A percentile compares a stretch with the other conserved stretches of the same genome.
Conservation (phyloP, 2,888 invertebrate species). For the Eupithecia centaureata region DNA sequence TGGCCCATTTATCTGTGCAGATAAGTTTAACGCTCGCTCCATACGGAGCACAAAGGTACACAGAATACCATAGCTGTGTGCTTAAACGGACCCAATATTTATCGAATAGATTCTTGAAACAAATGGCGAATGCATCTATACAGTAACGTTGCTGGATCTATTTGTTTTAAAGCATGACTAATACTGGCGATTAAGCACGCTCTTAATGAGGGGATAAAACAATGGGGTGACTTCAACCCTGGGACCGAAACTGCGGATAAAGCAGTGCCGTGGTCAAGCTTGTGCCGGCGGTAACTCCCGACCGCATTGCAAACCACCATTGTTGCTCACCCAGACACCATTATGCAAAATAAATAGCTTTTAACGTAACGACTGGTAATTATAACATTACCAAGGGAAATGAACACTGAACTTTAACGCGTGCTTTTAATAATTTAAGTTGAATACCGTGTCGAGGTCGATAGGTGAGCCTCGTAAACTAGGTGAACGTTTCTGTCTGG, state of each 20-base stretch:
- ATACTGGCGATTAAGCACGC: conserved; percentile 30
- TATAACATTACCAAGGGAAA: conserved; percentile 60
- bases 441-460: conserved; percentile 27
- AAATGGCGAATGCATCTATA: conserved; percentile 34
- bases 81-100: conserved; percentile 36
- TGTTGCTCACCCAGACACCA: conserved; percentile 67
- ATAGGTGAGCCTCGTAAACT: conserved; percentile 33
- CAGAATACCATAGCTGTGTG: not conserved
- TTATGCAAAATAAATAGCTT: conserved; percentile 75
- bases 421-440: conserved; percentile 34
- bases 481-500: conserved; percentile 29
- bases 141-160: conserved; percentile 23
- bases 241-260: conserved; percentile 54
- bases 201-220: conserved; percentile 48
- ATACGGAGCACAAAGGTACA: conserved; percentile 34
- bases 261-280: conserved; percentile 68
- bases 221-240: conserved; percentile 55
- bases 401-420: conserved; percentile 46
- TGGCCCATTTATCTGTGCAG: conserved; percentile 37
- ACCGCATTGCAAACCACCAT: conserved; percentile 65
- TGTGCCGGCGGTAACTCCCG: conserved; percentile 55
- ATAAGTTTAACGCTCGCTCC: conserved; percentile 41
- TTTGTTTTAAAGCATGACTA: conserved; percentile 39
- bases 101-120: conserved; percentile 37
- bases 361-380: conserved; percentile 65